These are phyloP conservation scores for Mantis religiosa DNA, from an alignment of 2,888 invertebrate species.

Conservation along the genomic window DNA sequence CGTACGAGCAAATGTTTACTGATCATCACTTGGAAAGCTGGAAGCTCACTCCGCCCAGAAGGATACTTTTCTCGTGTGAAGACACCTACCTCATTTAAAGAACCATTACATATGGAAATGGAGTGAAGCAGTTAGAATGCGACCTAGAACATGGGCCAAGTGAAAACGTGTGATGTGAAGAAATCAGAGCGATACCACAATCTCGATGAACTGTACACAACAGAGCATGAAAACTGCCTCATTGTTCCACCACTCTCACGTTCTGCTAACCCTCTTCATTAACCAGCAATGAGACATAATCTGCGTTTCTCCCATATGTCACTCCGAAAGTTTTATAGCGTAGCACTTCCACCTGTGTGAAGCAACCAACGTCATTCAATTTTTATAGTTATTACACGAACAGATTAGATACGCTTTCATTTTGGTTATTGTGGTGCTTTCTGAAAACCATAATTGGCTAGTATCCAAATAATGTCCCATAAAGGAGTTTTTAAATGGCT, in stretches of 20 bases:
- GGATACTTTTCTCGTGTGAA: background rate
- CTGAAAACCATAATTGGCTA: too few relatives aligned
- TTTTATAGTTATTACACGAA: background rate
- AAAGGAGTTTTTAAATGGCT: too few relatives aligned
- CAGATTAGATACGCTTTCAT: too few relatives aligned
- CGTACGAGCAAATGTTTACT: too few relatives aligned
- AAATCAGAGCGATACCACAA: background rate
- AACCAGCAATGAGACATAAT: background rate
- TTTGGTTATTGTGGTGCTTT: too few relatives aligned
- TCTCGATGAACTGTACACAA: background rate
- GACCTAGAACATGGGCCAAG: background rate
- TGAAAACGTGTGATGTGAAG: background rate
- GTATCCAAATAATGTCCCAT: too few relatives aligned
- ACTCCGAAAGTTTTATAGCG: background rate
- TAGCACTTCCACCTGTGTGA: background rate
- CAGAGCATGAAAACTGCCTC: background rate
- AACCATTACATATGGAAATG: background rate
- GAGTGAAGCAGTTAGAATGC: background rate
- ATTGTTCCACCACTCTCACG: background rate
- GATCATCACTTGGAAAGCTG: too few relatives aligned
- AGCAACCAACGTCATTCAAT: background rate
- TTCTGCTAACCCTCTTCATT: background rate
- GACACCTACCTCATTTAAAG: background rate
- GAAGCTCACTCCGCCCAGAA: background rate
- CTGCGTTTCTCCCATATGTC: background rate